A percentile compares a stretch with the other conserved stretches of the same genome.
Conservation (phyloP, 2,113 vertebrate species). For the Hippocampus mohnikei region DNA sequence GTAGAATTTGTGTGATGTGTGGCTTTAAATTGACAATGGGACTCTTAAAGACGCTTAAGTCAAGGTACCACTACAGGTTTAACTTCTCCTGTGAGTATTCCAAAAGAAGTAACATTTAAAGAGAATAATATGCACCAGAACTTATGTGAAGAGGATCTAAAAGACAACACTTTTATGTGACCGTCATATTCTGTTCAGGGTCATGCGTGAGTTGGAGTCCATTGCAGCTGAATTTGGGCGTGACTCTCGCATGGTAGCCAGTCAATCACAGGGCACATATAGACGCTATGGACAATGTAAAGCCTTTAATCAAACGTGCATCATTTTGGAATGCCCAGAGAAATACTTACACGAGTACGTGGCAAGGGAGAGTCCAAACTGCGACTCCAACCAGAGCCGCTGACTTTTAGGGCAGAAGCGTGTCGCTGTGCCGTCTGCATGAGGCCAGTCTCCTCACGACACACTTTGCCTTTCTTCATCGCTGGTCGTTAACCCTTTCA, state of each 20-base stretch:
- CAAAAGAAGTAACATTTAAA: too few species aligned
- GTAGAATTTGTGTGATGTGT: too few species aligned
- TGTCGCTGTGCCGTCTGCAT: neutral
- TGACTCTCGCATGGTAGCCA: neutral
- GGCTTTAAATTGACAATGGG: neutral
- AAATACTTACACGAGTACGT: neutral
- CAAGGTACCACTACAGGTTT: neutral
- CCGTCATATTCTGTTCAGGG: neutral
- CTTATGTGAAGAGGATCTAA: too few species aligned
- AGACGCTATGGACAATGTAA: conserved; percentile 1
- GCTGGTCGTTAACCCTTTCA: neutral
- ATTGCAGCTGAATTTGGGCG: neutral
- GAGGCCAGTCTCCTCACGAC: neutral
- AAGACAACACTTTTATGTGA: neutral
- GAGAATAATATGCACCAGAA: too few species aligned
- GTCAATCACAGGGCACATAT: conserved; percentile 5
- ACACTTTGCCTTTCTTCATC: neutral
- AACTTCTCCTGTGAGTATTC: neutral
- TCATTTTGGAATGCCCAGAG: neutral
- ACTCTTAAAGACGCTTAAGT: neutral
- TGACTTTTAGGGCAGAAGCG: neutral
- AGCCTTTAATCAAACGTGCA: neutral
- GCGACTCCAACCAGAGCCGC: neutral
- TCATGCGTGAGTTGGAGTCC: neutral
- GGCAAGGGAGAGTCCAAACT: neutral